These are phyloP conservation scores for Sciaenops ocellatus DNA, from an alignment of 2,797 vertebrate species.

Conservation along the genomic window DNA sequence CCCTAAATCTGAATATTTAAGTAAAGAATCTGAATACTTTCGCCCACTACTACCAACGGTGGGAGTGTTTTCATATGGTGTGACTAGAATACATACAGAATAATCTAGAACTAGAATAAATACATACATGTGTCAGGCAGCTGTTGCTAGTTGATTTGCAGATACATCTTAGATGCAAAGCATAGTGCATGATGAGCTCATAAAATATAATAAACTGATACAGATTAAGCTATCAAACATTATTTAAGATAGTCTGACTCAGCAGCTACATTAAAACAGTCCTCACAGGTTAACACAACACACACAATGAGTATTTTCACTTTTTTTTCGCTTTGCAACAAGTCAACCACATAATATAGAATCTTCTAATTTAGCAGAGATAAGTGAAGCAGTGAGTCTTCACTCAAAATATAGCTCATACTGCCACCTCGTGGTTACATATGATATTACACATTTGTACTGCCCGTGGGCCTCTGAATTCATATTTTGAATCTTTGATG, in stretches of 20 bases:
- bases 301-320: background rate
- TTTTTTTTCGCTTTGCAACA: background rate
- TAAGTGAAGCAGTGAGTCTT: background rate
- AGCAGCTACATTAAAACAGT: too few relatives aligned
- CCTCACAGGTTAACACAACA: background rate
- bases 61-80: background rate
- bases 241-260: too few relatives aligned
- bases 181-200: background rate
- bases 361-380: too few relatives aligned
- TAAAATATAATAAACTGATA: background rate
- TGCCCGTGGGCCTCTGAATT: background rate
- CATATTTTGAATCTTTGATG: background rate
- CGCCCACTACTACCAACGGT: too few relatives aligned
- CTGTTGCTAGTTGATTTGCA: background rate
- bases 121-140: background rate
- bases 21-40: background rate
- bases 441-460: background rate
- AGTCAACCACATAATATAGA: background rate
- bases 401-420: background rate
- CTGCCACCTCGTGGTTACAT: constrained; percentile 56
- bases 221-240: background rate
- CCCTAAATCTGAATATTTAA: too few relatives aligned
- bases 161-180: background rate
- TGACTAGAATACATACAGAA: background rate
- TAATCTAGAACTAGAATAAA: too few relatives aligned